Conservation (phyloP, 2,797 vertebrate genomes). For the Lates japonicus region DNA sequence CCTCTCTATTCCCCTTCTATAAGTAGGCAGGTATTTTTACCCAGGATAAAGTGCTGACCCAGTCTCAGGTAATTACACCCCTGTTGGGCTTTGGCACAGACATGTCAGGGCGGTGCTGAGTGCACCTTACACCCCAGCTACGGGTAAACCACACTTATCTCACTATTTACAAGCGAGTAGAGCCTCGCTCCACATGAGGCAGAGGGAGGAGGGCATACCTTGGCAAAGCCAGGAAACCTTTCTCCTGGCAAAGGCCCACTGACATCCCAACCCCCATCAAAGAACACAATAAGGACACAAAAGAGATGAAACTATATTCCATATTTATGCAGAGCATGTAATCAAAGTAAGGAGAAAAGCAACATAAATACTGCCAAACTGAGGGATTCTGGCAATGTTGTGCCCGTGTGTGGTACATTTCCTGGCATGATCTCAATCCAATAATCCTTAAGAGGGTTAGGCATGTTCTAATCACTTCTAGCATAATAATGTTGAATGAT, state of each 20-base stretch:
- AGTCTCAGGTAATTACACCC: constrained; percentile 87
- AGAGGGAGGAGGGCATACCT: constrained; percentile 76
- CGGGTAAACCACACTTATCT: constrained; percentile 83
- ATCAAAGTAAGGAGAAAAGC: constrained; percentile 55
- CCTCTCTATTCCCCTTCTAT: constrained; percentile 73
- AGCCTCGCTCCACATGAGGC: constrained; percentile 68
- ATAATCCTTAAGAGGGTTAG: constrained; percentile 76
- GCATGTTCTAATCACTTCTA: constrained; percentile 78
- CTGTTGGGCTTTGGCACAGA: constrained; percentile 85
- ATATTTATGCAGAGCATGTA: constrained; percentile 59
- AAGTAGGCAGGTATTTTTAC: constrained; percentile 89
- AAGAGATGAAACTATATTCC: constrained; percentile 61
- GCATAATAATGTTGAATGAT: constrained; percentile 70
- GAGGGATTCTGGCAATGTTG: constrained; percentile 58
- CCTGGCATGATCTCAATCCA: constrained; percentile 69
- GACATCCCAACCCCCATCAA: constrained; percentile 63
- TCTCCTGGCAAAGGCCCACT: constrained; percentile 63
- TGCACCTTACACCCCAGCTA: constrained; percentile 80
- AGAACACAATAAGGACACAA: constrained; percentile 57
- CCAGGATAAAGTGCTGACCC: constrained; percentile 85
- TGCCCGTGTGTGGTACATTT: constrained; percentile 71
- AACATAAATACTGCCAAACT: constrained; percentile 42
- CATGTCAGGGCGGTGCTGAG: constrained; percentile 78
- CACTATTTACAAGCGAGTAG: constrained; percentile 77
- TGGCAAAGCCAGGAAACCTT: constrained; percentile 70